Base-by-base conservation (phyloP, 2,797 vertebrate genomes). In the Denticeps clupeoides region DNA sequence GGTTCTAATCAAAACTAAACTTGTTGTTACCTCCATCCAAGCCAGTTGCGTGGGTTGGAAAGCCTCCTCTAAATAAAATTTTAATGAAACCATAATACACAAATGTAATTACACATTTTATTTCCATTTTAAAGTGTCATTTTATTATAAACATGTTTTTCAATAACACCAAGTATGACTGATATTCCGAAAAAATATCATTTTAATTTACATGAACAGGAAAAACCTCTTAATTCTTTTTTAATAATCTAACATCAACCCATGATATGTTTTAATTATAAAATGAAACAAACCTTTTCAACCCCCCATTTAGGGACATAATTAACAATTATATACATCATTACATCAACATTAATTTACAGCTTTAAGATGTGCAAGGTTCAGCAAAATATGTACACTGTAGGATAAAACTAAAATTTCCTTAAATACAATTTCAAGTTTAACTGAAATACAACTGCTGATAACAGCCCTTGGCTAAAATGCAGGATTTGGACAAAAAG, bases 41-140 rank as follows among this genome's bases (percentile, higher is more conserved):
- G n/a, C n/a, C n/a, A n/a, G n/a, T n/a, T n/a, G n/a, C n/a, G n/a
- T n/a, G n/a, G n/a, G n/a, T n/a, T n/a, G n/a, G n/a, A n/a, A n/a
- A n/a, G n/a, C n/a, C n/a, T n/a, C n/a, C n/a, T n/a, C n/a, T n/a
- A n/a, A n/a, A n/a, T n/a, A n/a, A n/a, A n/a, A n/a, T n/a, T n/a
- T n/a, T n/a, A n/a, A n/a, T 16, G 1, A 18, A 10, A 7, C 10
- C 37, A 2, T 57, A 40, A 31, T 31, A 23, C 62, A 73, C 63
- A 81, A 79, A 75, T 77, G 69, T 60, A 74, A 80, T 78, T 79
- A 73, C 67, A 89, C n/a, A n/a, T n/a, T 99, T 99, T 96, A 93
- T 95, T 91, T 85, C 85, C 86, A 96, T 97, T 99, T 93, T 97
- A 95, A 97, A 97, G 91, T 85, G 81, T 83, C 80, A 88, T 90